Evolutionary conservation across 2,888 invertebrate species (phyloP), one percentile per base, ranked within the genome.

Genomic region (Heliconius sara): DNA sequence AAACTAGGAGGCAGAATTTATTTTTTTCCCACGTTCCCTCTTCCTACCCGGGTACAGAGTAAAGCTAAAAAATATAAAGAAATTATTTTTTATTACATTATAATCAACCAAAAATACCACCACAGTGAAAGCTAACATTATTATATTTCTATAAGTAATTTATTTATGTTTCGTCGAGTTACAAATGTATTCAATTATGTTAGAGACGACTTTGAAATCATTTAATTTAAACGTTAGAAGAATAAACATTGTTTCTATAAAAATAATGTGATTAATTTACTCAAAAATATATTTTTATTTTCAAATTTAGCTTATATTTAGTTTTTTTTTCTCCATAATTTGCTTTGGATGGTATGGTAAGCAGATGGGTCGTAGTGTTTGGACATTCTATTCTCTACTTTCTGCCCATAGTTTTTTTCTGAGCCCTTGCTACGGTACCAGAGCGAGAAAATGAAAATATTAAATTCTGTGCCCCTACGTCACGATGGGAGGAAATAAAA

Each of bases 151-250:
- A 73, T 34, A 73, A 73, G n/a, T n/a, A 73, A 73, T 73, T 73
- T 73, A n/a, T 57, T 73, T 34, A 73, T 22, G 72, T 34, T 57
- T 60, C 72, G 57, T n/a, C 52, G 22, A 72, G 57, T 73, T 9
- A 73, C 72, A 60, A 77, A 57, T 60, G 39, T 39, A 77, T 60
- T 77, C 70, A 77, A 77, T 70, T 77, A 77, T 60, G 25, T 68
- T 60, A 39, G 76, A 70, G 27, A 68, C 68, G 68, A 70, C 76
- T 77, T 77, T 68, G 68, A 77, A 68, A 68, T 70, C 12, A 70
- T 60, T 77, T 60, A 34, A 73, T n/a, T 34, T 57, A 57, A 57
- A 34, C 27, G 13, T 12, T 34, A 57, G 72, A n/a, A 73, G 27
- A 72, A 73, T 30, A 57, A 73, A 60, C 12, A 73, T 73, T 73